Evolutionary conservation across 2,797 vertebrate genomes (phyloP), one percentile per base, ranked within the genome.

Genomic region (Trachurus trachurus): DNA sequence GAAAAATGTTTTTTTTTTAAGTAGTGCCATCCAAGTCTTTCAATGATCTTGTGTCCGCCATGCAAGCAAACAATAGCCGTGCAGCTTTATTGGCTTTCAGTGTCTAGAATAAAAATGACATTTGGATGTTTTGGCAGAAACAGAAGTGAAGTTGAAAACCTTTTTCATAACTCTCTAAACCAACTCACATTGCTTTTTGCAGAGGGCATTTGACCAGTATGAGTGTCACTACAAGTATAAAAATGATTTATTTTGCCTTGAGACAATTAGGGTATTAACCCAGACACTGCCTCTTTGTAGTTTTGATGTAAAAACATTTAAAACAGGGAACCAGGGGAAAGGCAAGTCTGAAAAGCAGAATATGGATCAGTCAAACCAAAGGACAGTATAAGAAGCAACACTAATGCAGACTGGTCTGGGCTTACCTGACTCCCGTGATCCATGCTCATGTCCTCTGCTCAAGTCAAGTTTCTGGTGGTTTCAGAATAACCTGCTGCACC

Each of bases 361-460:
- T 1, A 2, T 9, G 15, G 2, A 7, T 39, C 13, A 29, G 29
- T 4, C 39, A 63, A 9, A 59, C 15, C 54, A 19, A 9, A 56
- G 9, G 5, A n/a, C 6, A 19, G 15, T 15, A 3, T 16, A n/a
- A 39, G 13, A n/a, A 26, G 34, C 34, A 37, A 37, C 34, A 1
- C 34, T 37, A 37, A 37, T 12, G 57, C 19, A n/a, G 12, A 15
- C 1, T 42, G 8, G 16, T 37, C 47, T 6, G 34, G 34, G 34
- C 34, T 37, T 81, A 93, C 93, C 89, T 95, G 92, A 19, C 83
- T 89, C 67, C 94, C 87, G 4, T 93, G 89, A 3, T 95, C 94
- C 19, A 94, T 71, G 1, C 84, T 87, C 69, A 54, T 94, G 5
- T 71, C 2, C 0, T 89, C 85, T 66, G 95, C 95, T 72, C 94